Evolutionary conservation across 2,797 vertebrate species (phyloP).

Genomic region (Pteronotus mesoamericanus): DNA sequence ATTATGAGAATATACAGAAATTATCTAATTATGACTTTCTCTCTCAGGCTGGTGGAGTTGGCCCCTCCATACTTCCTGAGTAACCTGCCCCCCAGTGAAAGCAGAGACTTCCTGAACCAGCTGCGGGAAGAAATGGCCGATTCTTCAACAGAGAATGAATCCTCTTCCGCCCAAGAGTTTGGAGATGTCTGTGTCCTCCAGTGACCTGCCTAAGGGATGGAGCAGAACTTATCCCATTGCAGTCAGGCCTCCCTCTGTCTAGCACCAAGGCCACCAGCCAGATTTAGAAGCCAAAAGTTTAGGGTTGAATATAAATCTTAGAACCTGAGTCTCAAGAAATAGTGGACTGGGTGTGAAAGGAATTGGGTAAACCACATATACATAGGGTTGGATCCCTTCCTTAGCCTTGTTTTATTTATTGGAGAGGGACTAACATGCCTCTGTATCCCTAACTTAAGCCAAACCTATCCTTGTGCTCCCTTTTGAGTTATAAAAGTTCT

Average conservation of each 20-base stretch:
- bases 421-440: neutral
- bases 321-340: neutral
- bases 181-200: constrained; percentile 80
- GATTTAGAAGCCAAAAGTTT: neutral
- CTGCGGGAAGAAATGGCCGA: constrained; percentile 84
- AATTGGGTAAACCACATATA: neutral
- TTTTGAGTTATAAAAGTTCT: constrained; percentile 34
- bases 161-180: neutral
- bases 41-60: constrained; percentile 90
- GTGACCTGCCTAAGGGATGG: constrained; percentile 65
- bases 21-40: constrained; percentile 19
- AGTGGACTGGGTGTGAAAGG: neutral
- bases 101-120: constrained; percentile 90
- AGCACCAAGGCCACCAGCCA: neutral
- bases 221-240: neutral
- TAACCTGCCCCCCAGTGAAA: constrained; percentile 94
- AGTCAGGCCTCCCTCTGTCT: neutral
- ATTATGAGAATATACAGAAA: neutral
- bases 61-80: constrained; percentile 94
- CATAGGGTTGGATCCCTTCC: neutral
- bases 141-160: accelerated
- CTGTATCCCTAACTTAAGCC: neutral
- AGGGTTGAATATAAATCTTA: constrained; percentile 14
- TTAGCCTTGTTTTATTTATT: neutral
- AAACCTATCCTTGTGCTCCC: neutral